These are phyloP conservation scores for Bos taurus DNA, from an alignment of 2,113 vertebrate species.

Conservation along the genomic window ARS-UCD2.0 NC_037328.1:148222501-148223000, in stretches of 20 bases:
- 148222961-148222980: neutral
- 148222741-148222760: neutral
- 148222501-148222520: rapidly evolving
- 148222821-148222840: neutral
- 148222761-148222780: neutral
- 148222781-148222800: neutral
- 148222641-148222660: neutral
- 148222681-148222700: neutral
- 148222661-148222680: neutral
- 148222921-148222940: neutral
- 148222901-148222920: neutral
- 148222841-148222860: neutral
- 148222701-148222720: neutral
- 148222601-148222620: neutral
- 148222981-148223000: neutral
- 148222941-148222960: neutral
- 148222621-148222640: neutral
- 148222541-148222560: constrained; percentile 67
- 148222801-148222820: neutral
- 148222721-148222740: neutral
- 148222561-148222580: neutral
- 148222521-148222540: constrained; percentile 70
- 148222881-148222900: neutral
- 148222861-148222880: neutral
- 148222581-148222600: rapidly evolving